Base-by-base conservation (phyloP, 2,113 vertebrate species). In the Epinephelus moara region DNA sequence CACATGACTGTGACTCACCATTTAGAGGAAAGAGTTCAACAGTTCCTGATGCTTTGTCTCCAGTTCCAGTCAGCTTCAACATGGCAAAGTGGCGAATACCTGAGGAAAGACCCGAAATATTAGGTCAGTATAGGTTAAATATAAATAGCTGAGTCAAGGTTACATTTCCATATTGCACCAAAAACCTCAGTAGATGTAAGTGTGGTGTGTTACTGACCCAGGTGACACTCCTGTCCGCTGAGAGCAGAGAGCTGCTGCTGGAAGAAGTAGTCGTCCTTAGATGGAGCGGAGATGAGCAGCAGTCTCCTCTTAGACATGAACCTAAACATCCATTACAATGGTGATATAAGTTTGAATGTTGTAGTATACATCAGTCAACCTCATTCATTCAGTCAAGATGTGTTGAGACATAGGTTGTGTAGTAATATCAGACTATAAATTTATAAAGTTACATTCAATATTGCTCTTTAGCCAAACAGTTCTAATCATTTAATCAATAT, bases 81-180 rank as follows among this genome's bases (percentile, higher is more conserved):
- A 95, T 57, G 37, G 94, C 95, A 92, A 96, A 96, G 87, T 96
- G 96, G 21, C 96, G 94, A 85, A 96, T 94, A 33, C 96, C 96
- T 96, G 78, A 18, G 42, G 75, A 61, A 85, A 61, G 75, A 1
- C 23, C 15, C 45, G 18, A 33, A 60, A 23, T 23, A 0, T 45
- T 45, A 11, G 11, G 8, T 45, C 11, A 12, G 1, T 45, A 45
- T 11, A 45, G 9, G 42, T 11, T 19, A 2, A 18, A 7, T 37
- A n/a, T 64, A 52, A n/a, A 18, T 11, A 52, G 3, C 19, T 37
- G 71, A 23, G 6, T 61, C 18, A 55, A 3, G 13, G 19, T 17
- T 49, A 64, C 15, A 49, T 73, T 75, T 75, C 14, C 45, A 57
- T 67, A 52, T 60, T 27, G 6, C n/a, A 6, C 10, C 3, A 19